Base-by-base conservation (phyloP, 92 coral and sea anemone genomes). In the Parazoanthus swiftii region DNA sequence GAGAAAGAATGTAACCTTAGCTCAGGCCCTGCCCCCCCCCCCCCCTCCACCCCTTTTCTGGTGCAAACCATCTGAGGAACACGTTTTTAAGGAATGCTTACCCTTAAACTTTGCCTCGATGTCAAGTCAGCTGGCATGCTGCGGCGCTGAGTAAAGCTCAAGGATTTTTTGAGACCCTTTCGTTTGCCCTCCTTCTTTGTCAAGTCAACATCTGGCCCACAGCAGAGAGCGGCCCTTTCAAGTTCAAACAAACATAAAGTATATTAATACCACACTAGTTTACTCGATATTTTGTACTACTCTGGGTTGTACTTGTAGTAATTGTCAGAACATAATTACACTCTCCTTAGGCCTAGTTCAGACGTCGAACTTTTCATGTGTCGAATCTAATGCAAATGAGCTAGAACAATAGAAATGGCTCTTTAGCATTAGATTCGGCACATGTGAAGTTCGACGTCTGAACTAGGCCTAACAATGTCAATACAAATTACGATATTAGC, bases 31-130 rank as follows among this genome's bases (percentile, higher is more conserved):
- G 10, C 0, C 8, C 8, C 50, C 6, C 50, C 51, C 1, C 51
- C 51, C 51, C 10, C 3, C 14, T 54, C 1, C 58, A 51, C 58
- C 15, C 0, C n/a, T n/a, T n/a, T n/a, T n/a, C n/a, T n/a, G n/a
- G n/a, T n/a, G n/a, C n/a, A n/a, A n/a, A n/a, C n/a, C n/a, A n/a
- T 9, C 2, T 7, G 58, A 51, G 58, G 58, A 9, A 35, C 4
- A 73, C 36, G 16, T 20, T 10, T 29, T 33, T 73, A 73, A 3
- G 39, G 5, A 35, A 44, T 33, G 89, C 98, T 93, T 88, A 94
- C 98, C 89, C 98, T 88, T 39, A 93, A 90, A 77, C 98, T 94
- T 81, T 93, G 95, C 79, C 98, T 80, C 79, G 93, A 93, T 35
- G 88, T 39, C 20, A 91, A 70, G 26, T 94, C 98, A 15, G 98